phyloP scores from a whole-genome alignment of 1,140 invertebrate genomes.

The Drosophila littoralis region DNA sequence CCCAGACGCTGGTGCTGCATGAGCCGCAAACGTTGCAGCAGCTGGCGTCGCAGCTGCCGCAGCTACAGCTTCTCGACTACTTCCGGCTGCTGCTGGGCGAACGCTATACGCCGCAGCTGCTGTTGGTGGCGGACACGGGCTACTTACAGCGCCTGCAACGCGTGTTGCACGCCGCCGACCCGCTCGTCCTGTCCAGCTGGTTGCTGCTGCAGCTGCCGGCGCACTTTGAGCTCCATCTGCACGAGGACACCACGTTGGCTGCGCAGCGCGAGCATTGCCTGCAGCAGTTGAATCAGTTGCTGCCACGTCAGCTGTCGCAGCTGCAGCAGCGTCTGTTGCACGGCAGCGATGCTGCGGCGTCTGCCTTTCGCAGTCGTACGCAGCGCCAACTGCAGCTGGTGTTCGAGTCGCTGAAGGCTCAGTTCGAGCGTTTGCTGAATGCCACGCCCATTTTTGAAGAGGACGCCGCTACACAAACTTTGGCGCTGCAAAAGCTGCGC shows the following conservation, averaged over 20 bases:
- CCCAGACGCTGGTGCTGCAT: constrained; percentile 46
- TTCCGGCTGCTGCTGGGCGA: constrained; percentile 51
- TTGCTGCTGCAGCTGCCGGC: constrained; percentile 66
- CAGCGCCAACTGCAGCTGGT: constrained; percentile 36
- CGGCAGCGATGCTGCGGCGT: constrained; percentile 37
- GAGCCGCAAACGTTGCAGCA: constrained; percentile 56
- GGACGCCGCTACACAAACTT: constrained; percentile 28
- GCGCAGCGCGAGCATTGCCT: constrained; percentile 59
- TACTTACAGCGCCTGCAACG: constrained; percentile 52
- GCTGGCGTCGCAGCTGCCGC: constrained; percentile 49
- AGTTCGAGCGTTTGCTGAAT: constrained; percentile 64
- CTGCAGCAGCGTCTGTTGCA: constrained; percentile 53
- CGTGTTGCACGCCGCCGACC: constrained; percentile 29
- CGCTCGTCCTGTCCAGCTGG: constrained; percentile 58
- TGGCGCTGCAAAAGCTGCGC: constrained; percentile 62
- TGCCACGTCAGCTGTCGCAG: constrained; percentile 54
- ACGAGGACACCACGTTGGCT: constrained; percentile 48
- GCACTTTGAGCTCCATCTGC: constrained; percentile 63
- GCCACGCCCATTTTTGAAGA: constrained; percentile 61
- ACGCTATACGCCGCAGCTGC: constrained; percentile 28
- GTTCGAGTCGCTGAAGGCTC: constrained; percentile 53
- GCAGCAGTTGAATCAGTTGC: constrained; percentile 52
- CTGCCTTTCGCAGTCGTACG: background rate
- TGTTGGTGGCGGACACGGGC: constrained; percentile 62
- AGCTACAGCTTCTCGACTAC: constrained; percentile 51